Conservation (phyloP, 2,888 invertebrate species). For the Blastobasis adustella region DNA sequence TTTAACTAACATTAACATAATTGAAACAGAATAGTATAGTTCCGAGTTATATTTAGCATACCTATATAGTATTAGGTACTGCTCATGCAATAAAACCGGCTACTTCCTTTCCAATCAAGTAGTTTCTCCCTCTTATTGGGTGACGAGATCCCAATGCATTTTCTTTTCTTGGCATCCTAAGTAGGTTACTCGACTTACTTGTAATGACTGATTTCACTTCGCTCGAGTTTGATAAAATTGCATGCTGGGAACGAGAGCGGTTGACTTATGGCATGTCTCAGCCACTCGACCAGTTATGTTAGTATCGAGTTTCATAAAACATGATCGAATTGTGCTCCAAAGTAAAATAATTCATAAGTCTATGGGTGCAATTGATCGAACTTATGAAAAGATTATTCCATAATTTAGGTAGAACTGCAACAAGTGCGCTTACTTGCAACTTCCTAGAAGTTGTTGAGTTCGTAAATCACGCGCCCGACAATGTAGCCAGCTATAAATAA, state of each 20-base stretch:
- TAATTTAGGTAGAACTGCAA: not conserved
- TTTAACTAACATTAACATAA: no score
- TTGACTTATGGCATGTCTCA: conserved; percentile 34
- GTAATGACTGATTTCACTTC: conserved; percentile 58
- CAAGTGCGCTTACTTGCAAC: conserved; percentile 13
- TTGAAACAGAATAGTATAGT: no score
- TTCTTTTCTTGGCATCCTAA: conserved; percentile 62
- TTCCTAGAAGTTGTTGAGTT: not conserved
- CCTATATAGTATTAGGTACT: not conserved
- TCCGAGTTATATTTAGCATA: not conserved
- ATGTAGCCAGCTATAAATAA: conserved; percentile 46
- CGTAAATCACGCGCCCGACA: conserved; percentile 20
- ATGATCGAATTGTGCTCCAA: conserved; percentile 9
- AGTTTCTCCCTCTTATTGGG: conserved; percentile 57
- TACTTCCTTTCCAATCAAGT: conserved; percentile 24
- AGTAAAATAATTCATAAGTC: no score
- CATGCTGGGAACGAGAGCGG: conserved; percentile 35
- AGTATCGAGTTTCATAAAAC: conserved; percentile 33
- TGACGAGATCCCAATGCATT: conserved; percentile 46
- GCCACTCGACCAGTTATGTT: conserved; percentile 26
- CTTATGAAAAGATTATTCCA: no score
- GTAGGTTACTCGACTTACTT: conserved; percentile 40
- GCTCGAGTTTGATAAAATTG: conserved; percentile 50
- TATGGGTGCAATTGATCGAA: no score
- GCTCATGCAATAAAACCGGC: not conserved